Evolutionary conservation across 1,140 invertebrate species (phyloP).

Genomic region (Hermetia illucens): DNA sequence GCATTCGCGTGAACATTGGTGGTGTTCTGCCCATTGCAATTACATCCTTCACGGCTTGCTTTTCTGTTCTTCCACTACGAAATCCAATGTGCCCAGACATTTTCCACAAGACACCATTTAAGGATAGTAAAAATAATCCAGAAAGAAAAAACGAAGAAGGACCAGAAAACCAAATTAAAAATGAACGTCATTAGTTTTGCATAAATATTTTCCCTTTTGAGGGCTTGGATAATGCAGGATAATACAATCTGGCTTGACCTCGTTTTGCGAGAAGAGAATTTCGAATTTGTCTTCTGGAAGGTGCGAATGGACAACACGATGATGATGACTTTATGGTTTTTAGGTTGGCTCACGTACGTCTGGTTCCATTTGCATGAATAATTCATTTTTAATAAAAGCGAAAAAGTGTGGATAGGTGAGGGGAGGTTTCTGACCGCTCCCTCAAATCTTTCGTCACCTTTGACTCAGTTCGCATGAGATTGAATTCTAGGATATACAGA

Average conservation of each 20-base stretch:
- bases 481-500: background rate
- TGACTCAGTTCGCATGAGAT: background rate
- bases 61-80: conserved; percentile 49
- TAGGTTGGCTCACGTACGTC: too few relatives aligned
- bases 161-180: background rate
- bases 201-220: background rate
- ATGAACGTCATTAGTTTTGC: conserved; percentile 1
- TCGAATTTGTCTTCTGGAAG: too few relatives aligned
- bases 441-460: background rate
- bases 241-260: too few relatives aligned
- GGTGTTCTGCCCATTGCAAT: conserved; percentile 47
- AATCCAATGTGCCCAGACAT: conserved; percentile 3
- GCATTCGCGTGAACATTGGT: conserved; percentile 74
- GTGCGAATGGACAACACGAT: too few relatives aligned
- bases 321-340: too few relatives aligned
- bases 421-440: background rate
- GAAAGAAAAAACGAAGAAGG: background rate
- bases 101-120: background rate
- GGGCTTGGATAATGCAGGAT: too few relatives aligned
- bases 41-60: conserved; percentile 44
- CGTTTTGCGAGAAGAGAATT: too few relatives aligned
- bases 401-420: too few relatives aligned
- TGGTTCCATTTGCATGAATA: too few relatives aligned
- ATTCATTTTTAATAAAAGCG: conserved; percentile 5
- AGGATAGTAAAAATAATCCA: conserved; percentile 2